phyloP scores from a whole-genome alignment of 1,140 invertebrate genomes.

The Acromyrmex heyeri region DNA sequence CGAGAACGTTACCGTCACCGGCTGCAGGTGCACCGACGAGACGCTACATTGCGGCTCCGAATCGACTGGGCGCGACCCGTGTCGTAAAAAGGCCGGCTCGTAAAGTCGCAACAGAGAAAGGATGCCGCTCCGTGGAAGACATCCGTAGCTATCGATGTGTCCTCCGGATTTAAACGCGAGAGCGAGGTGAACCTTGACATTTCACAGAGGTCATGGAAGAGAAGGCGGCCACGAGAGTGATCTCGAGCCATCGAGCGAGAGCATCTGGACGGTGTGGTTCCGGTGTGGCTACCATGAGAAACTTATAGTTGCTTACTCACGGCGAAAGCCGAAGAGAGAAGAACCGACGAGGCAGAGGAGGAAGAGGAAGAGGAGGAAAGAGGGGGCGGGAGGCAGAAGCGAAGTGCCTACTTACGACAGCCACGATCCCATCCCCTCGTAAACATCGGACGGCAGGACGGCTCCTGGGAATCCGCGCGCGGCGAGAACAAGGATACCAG shows the following conservation, averaged over 20 bases:
- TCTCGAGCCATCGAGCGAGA: conserved; percentile 41
- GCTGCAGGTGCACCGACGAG: conserved; percentile 38
- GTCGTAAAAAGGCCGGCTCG: conserved; percentile 11
- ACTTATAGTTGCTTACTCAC: conserved; percentile 54
- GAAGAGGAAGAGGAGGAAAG: neutral
- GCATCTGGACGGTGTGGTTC: conserved; percentile 61
- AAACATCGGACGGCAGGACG: conserved; percentile 72
- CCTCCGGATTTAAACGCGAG: neutral
- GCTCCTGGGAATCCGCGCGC: conserved; percentile 75
- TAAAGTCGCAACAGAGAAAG: conserved; percentile 13
- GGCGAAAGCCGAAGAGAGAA: conserved; percentile 27
- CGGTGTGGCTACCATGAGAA: conserved; percentile 64
- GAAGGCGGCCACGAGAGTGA: conserved; percentile 44
- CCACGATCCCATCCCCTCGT: conserved; percentile 74
- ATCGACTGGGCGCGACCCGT: conserved; percentile 19
- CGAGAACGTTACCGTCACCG: neutral
- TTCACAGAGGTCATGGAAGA: conserved; percentile 43
- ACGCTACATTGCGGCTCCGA: conserved; percentile 1
- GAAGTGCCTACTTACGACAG: conserved; percentile 75
- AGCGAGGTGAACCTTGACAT: conserved; percentile 65
- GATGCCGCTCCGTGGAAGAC: neutral
- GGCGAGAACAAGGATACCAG: conserved; percentile 75
- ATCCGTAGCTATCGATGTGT: conserved; percentile 14
- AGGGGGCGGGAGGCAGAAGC: conserved; percentile 15
- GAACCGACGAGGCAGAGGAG: neutral